Conservation (phyloP, 2,797 vertebrate genomes). For the Ciconia nigra region DNA sequence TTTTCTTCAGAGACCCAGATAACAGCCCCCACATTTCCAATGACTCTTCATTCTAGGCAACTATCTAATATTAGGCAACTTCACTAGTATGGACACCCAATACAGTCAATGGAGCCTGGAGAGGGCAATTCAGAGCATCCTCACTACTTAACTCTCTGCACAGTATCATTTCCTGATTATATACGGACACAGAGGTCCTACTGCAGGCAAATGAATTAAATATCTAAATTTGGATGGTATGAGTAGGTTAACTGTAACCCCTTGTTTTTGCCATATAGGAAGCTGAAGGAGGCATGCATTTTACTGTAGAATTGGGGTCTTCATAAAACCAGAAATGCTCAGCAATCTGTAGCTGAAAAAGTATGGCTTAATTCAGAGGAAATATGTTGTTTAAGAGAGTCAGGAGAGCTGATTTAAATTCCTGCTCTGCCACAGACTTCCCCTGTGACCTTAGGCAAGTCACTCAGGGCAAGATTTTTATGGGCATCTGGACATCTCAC, state of each 20-base stretch:
- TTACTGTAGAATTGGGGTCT: background rate
- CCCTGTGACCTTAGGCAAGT: background rate
- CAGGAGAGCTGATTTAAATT: constrained; percentile 21
- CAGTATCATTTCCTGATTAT: background rate
- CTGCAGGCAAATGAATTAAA: background rate
- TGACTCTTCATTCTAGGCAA: background rate
- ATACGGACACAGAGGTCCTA: background rate
- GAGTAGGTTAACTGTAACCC: background rate
- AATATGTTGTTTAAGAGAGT: background rate
- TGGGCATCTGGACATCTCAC: background rate
- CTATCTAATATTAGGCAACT: background rate
- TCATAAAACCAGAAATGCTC: background rate
- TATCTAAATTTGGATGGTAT: background rate
- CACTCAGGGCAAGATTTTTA: background rate
- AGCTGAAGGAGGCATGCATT: background rate
- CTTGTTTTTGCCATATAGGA: background rate
- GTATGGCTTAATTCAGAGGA: background rate
- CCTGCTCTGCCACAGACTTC: background rate
- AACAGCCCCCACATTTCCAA: background rate
- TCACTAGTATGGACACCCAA: background rate
- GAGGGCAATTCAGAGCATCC: background rate
- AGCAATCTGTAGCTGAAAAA: background rate
- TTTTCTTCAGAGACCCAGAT: background rate
- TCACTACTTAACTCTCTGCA: background rate
- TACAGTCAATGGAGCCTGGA: background rate